Evolutionary conservation across 2,797 vertebrate genomes (phyloP), one percentile per base, ranked within the genome.

Genomic region (Hippoglossus hippoglossus): DNA sequence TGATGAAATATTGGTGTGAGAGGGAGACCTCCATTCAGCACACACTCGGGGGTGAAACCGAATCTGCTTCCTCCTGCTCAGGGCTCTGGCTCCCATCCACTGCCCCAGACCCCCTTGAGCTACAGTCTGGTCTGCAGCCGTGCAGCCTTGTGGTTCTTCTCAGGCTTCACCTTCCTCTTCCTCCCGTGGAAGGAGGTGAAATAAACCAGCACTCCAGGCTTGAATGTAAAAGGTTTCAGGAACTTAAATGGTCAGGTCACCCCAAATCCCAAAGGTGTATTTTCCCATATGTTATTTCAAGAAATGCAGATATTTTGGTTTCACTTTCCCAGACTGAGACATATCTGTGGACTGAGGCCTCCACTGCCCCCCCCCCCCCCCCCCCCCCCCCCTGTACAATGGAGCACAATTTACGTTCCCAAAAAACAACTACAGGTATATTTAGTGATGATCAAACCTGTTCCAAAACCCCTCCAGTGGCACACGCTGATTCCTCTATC

Each of bases 1-100:
- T 60, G 81, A 84, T 89, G 85, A 92, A 89, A 92, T 89, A 91
- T 81, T 59, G 80, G 79, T 87, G 86, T 87, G 84, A 88, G 88
- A 82, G 68, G 77, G 87, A 92, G 91, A 87, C 84, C 84, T 85
- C 77, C 79, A 81, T 72, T 80, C 78, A 78, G 69, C 58, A 73
- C 65, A 83, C 87, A 86, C 81, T 19, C 5, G 77, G 73, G 87
- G 88, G 85, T 85, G 91, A 91, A 93, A 92, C 89, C 77, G 44
- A 88, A 93, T 90, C 91, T 80, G 80, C 71, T 80, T 63, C 70
- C 76, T 69, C 63, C 50, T 64, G 77, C 67, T 41, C 69, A 72
- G 70, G 80, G 84, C 80, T 77, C 87, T 90, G 88, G 84, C 80
- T 87, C 88, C 80, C 77, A 69, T 90, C 85, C 63, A 22, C 68